Percentiles rank a stretch among this genome's conserved stretches.
phyloP scores from a whole-genome alignment of 2,113 vertebrate genomes.

The Odocoileus virginianus region DNA sequence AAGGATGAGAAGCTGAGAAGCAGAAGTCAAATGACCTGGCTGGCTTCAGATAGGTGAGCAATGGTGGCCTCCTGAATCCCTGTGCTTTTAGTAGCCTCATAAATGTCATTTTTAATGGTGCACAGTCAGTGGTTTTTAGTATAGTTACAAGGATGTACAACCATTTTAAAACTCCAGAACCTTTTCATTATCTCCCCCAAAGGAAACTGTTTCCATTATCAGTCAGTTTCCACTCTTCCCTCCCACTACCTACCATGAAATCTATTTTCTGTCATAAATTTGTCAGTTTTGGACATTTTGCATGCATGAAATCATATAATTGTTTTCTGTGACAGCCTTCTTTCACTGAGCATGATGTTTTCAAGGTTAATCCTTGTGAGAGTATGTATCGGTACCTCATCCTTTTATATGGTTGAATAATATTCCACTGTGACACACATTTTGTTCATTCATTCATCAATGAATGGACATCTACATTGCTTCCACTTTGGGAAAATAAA shows the following conservation, averaged over 20 bases:
- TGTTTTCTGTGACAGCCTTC: background rate
- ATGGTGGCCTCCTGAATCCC: background rate
- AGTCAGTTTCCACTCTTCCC: background rate
- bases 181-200: background rate
- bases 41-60: background rate
- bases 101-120: background rate
- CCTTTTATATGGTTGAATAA: background rate
- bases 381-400: background rate
- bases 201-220: background rate
- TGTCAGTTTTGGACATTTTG: background rate
- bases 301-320: background rate
- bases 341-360: background rate
- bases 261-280: background rate
- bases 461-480: background rate
- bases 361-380: background rate
- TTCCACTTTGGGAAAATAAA: background rate
- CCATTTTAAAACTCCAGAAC: background rate
- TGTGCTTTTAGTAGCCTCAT: background rate
- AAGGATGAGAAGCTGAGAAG: background rate
- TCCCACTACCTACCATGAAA: too few relatives aligned
- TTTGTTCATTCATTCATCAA: background rate
- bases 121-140: background rate
- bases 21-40: background rate
- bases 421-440: background rate
- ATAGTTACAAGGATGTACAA: background rate